phyloP scores from a whole-genome alignment of 2,113 vertebrate genomes.

The Chionomys nivalis region DNA sequence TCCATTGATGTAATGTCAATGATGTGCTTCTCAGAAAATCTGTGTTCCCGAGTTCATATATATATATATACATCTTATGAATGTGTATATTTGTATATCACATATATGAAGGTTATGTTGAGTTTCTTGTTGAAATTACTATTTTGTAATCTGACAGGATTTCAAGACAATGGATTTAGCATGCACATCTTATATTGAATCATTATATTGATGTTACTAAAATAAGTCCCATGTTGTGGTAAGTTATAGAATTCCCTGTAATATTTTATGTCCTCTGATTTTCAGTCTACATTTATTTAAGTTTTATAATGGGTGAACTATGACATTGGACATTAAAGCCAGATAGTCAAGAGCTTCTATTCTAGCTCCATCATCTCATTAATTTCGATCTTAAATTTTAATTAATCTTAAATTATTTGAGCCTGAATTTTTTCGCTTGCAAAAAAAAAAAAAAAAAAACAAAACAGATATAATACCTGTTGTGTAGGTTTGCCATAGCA shows the following conservation, averaged over 20 bases:
- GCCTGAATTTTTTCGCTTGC: neutral
- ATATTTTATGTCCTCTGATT: neutral
- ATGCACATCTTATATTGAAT: neutral
- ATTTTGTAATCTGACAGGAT: neutral
- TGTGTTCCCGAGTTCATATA: neutral
- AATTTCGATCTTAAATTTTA: neutral
- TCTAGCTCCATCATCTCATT: neutral
- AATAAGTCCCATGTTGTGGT: neutral
- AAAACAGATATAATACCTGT: neutral
- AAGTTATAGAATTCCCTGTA: neutral
- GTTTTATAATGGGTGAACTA: neutral
- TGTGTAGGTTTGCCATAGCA: neutral
- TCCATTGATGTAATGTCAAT: neutral
- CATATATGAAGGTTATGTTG: neutral
- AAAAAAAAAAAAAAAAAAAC: no score
- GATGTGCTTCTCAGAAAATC: neutral
- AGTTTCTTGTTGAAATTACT: neutral
- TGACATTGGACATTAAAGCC: neutral
- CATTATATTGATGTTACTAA: neutral
- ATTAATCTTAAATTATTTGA: neutral
- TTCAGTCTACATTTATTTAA: constrained; percentile 8
- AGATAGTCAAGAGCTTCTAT: neutral
- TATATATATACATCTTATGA: neutral
- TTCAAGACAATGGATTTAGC: neutral
- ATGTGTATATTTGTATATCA: neutral